Conservation (phyloP, 1,140 invertebrate genomes). For the Belonocnema kinseyi region DNA sequence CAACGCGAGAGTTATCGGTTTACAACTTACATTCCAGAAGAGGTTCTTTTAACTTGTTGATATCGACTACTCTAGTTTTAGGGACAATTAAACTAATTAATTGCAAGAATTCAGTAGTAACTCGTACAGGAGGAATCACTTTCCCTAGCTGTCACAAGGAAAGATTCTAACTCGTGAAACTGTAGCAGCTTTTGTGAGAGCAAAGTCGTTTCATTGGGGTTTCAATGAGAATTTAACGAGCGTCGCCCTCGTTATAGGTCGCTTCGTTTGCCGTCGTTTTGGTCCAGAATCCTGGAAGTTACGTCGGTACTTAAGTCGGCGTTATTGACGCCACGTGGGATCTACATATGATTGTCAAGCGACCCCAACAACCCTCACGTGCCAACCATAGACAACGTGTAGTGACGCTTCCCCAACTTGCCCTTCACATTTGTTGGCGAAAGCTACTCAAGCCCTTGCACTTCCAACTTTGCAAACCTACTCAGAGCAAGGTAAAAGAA, state of each 20-base stretch:
- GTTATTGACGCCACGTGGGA: slow-evolving; percentile 25
- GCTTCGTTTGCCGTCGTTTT: slow-evolving; percentile 15
- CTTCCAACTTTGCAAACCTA: background rate
- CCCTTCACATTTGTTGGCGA: background rate
- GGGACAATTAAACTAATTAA: too few species aligned
- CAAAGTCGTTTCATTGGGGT: background rate
- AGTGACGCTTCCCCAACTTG: background rate
- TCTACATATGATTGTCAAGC: slow-evolving; percentile 25
- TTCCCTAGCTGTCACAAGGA: background rate
- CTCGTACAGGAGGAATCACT: background rate
- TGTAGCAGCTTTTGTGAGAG: background rate
- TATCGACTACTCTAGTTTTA: too few species aligned
- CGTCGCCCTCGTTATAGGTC: slow-evolving; percentile 3
- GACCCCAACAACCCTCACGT: slow-evolving; percentile 27
- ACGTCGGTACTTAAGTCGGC: slow-evolving; percentile 23
- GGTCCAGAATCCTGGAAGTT: slow-evolving; percentile 17
- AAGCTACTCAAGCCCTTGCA: slow-evolving; percentile 8
- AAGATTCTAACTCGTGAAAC: background rate
- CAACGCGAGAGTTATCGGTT: too few species aligned
- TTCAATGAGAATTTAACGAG: slow-evolving; percentile 29
- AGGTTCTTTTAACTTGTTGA: too few species aligned
- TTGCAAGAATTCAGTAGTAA: background rate
- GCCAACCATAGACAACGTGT: slow-evolving; percentile 16
- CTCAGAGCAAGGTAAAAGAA: background rate
- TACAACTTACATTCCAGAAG: too few species aligned